Conservation (phyloP, 2,888 invertebrate species). For the Eristalinus aeneus region DNA sequence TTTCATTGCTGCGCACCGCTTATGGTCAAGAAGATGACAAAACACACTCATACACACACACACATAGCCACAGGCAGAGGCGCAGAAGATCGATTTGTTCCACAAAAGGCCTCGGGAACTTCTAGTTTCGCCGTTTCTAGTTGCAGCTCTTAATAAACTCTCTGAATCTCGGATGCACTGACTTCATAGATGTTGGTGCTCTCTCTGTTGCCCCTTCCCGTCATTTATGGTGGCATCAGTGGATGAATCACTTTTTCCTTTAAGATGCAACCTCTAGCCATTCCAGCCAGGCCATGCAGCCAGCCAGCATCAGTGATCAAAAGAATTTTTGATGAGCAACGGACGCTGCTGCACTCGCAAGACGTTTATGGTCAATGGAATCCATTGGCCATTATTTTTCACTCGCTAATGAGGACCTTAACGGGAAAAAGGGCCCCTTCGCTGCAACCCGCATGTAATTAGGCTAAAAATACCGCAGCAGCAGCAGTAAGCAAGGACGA, state of each 20-base stretch:
- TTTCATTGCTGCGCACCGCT: constrained; percentile 27
- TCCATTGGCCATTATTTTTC: constrained; percentile 64
- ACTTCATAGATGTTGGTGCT: constrained; percentile 52
- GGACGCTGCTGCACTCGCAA: constrained; percentile 41
- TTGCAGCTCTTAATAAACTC: constrained; percentile 66
- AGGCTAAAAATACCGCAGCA: constrained; percentile 62
- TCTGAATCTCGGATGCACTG: not conserved
- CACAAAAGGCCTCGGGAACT: constrained; percentile 62
- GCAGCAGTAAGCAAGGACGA: constrained; percentile 63
- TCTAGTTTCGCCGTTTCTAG: constrained; percentile 51
- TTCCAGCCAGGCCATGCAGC: not conserved
- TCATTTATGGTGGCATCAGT: constrained; percentile 49
- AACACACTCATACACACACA: constrained; percentile 4
- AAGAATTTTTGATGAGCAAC: constrained; percentile 71
- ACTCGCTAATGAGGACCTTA: constrained; percentile 70
- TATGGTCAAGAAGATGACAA: constrained; percentile 44
- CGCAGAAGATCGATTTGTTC: constrained; percentile 34
- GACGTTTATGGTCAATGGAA: constrained; percentile 68
- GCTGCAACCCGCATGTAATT: constrained; percentile 38
- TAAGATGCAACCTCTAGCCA: not conserved
- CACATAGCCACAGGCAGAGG: not conserved
- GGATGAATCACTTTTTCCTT: constrained; percentile 68
- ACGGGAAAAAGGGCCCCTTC: constrained; percentile 65
- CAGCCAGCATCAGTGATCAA: constrained; percentile 49
- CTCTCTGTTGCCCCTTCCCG: not conserved